Evolutionary conservation across 2,888 invertebrate genomes (phyloP).

Genomic region (Drosophila peninsularis): DNA sequence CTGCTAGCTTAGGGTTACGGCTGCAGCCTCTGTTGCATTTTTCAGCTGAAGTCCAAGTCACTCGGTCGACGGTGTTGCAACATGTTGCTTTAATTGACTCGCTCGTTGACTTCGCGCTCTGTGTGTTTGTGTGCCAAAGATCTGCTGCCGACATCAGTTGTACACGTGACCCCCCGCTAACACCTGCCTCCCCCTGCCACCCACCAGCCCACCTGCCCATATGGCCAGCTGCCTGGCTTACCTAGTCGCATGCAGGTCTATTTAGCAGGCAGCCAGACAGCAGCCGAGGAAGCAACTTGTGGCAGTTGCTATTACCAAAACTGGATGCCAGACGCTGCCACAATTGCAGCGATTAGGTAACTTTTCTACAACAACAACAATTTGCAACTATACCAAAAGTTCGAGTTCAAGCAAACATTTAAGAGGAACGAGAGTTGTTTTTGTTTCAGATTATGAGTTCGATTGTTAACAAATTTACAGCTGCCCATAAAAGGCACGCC

Average conservation of each 20-base stretch:
- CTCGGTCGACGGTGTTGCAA: conserved; percentile 76
- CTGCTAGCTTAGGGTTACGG: conserved; percentile 13
- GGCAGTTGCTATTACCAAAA: conserved; percentile 52
- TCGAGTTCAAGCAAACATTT: conserved; percentile 82
- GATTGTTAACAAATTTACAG: conserved; percentile 33
- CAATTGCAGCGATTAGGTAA: conserved; percentile 69
- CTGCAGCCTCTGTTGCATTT: conserved; percentile 11
- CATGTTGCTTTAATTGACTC: conserved; percentile 75
- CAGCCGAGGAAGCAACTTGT: conserved; percentile 65
- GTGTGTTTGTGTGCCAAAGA: conserved; percentile 69
- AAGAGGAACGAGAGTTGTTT: conserved; percentile 20
- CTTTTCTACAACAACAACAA: conserved; percentile 25
- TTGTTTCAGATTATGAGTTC: conserved; percentile 5
- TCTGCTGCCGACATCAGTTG: conserved; percentile 32
- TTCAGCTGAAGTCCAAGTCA: conserved; percentile 68
- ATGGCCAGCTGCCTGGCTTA: conserved; percentile 25
- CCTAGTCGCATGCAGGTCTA: conserved; percentile 30
- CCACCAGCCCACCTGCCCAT: conserved; percentile 9
- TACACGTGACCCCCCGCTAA: conserved; percentile 14
- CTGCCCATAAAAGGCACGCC: conserved; percentile 32
- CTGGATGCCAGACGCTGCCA: conserved; percentile 44
- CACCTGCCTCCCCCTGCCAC: conserved; percentile 1
- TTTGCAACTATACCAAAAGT: conserved; percentile 62
- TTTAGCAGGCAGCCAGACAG: conserved; percentile 45
- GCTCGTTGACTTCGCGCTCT: conserved; percentile 25